Conservation (phyloP, 1,140 invertebrate genomes). For the Drosophila lacteicornis region DNA sequence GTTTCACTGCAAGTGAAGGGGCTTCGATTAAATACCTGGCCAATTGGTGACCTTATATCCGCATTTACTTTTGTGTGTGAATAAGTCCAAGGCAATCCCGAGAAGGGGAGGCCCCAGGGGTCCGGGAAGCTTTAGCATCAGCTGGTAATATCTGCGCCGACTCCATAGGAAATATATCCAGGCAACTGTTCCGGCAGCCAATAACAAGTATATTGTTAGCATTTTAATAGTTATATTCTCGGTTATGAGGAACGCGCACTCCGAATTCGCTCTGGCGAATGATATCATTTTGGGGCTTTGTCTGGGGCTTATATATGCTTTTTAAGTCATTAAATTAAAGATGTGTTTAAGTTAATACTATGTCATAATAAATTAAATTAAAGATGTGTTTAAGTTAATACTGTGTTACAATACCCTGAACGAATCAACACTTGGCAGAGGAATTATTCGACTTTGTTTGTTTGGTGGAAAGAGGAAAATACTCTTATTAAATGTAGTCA, state of each 20-base stretch:
- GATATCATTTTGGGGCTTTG: background rate
- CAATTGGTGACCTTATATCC: rapidly evolving
- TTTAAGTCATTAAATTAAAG: background rate
- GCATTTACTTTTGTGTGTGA: conserved; percentile 22
- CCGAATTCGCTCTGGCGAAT: background rate
- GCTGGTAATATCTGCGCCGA: conserved; percentile 58
- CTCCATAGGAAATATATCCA: conserved; percentile 73
- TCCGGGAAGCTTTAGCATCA: conserved; percentile 60
- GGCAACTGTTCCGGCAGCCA: conserved; percentile 10
- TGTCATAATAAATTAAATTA: background rate
- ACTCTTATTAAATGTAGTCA: background rate
- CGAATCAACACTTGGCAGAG: background rate
- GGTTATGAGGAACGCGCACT: background rate
- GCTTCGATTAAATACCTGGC: background rate
- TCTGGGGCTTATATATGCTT: conserved; percentile 8
- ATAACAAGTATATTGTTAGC: conserved; percentile 11
- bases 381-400: background rate
- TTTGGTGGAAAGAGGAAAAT: background rate
- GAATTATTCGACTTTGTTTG: background rate
- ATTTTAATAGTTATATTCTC: background rate
- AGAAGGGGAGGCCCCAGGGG: conserved; percentile 56
- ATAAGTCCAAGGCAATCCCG: conserved; percentile 20
- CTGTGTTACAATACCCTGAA: conserved; percentile 6
- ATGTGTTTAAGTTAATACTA: background rate
- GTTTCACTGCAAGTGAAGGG: background rate